Evolutionary conservation across 1,140 invertebrate species (phyloP).

Genomic region (Holcopasites calliopsidis): DNA sequence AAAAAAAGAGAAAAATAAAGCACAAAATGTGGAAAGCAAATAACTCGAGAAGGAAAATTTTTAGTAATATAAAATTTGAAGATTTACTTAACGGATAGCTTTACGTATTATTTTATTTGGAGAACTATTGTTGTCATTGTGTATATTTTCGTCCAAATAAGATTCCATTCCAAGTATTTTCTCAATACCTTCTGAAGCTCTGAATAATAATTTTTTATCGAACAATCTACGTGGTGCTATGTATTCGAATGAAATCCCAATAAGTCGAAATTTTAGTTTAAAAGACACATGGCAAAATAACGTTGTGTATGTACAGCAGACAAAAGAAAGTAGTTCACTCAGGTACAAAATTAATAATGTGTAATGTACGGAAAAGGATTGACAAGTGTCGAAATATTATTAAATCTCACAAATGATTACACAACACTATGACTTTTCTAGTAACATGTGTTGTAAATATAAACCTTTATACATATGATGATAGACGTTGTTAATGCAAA

Average conservation of each 20-base stretch:
- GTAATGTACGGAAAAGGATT: constrained; percentile 20
- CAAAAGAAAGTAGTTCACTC: constrained; percentile 51
- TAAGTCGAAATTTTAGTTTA: background rate
- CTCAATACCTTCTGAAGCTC: background rate
- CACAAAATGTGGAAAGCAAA: constrained; percentile 56
- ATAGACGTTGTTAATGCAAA: constrained; percentile 54
- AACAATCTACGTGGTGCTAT: constrained; percentile 19
- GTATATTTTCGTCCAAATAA: constrained; percentile 33
- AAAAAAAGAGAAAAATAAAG: too few relatives aligned
- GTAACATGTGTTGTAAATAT: constrained; percentile 63
- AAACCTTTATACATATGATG: constrained; percentile 53
- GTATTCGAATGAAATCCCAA: background rate
- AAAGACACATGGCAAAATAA: constrained; percentile 26
- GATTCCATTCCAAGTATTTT: constrained; percentile 57
- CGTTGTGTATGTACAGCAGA: constrained; percentile 28
- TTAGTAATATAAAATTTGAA: constrained; percentile 26
- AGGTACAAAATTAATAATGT: constrained; percentile 43
- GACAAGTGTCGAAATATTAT: constrained; percentile 24
- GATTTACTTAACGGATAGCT: constrained; percentile 28
- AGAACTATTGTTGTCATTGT: constrained; percentile 20
- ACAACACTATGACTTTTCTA: constrained; percentile 46
- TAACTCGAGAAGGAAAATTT: background rate
- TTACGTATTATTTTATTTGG: constrained; percentile 17
- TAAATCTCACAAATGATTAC: constrained; percentile 19
- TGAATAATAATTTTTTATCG: constrained; percentile 1